Evolutionary conservation across 2,888 invertebrate genomes (phyloP).

Genomic region (Eupithecia dodoneata): DNA sequence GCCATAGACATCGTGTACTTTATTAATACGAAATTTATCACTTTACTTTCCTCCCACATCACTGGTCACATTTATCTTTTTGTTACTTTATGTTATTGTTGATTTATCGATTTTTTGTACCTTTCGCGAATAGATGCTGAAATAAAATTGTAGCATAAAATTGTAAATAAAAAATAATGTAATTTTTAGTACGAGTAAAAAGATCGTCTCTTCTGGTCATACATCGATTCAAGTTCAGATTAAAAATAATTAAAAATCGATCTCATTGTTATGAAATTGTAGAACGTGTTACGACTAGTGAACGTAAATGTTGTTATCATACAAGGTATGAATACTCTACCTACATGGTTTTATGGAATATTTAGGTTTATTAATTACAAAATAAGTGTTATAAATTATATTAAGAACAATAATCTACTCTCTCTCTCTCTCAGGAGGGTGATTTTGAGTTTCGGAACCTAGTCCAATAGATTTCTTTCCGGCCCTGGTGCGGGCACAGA

Average conservation of each 20-base stretch:
- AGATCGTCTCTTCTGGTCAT: constrained; percentile 55
- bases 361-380: constrained; percentile 45
- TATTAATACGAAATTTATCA: constrained; percentile 48
- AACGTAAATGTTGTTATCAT: constrained; percentile 81
- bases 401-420: not conserved
- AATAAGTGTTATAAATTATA: constrained; percentile 44
- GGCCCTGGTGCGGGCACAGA: too few relatives aligned
- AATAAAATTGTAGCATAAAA: constrained; percentile 18
- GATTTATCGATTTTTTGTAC: constrained; percentile 19
- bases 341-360: constrained; percentile 50
- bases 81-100: constrained; percentile 13
- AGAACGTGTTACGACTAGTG: constrained; percentile 65
- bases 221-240: constrained; percentile 75
- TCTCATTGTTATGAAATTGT: constrained; percentile 82
- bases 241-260: constrained; percentile 75
- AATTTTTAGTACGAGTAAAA: constrained; percentile 34
- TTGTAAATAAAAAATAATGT: constrained; percentile 27
- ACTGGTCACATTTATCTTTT: constrained; percentile 14
- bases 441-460: not conserved
- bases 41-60: constrained; percentile 17
- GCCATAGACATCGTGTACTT: constrained; percentile 48
- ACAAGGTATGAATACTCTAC: constrained; percentile 80
- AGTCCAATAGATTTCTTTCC: too few relatives aligned
- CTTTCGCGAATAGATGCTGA: constrained; percentile 26
- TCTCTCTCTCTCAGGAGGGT: not conserved